Conservation (phyloP, 2,888 invertebrate genomes). For the Ecliptopera silaceata region DNA sequence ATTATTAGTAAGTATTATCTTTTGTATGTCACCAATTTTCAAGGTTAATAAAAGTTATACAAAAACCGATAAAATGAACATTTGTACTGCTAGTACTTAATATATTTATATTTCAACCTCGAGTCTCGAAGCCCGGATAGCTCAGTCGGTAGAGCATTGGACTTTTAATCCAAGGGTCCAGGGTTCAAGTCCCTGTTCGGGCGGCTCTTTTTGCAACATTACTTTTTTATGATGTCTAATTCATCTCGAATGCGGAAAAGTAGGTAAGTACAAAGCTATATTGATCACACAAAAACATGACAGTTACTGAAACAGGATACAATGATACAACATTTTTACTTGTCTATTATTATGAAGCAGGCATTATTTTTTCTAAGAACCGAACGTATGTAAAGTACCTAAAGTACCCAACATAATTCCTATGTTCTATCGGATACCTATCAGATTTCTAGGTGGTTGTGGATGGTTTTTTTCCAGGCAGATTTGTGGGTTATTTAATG, state of each 20-base stretch:
- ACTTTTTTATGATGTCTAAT: not conserved
- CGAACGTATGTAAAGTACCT: no score
- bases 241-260: not conserved
- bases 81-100: not conserved
- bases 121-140: slow-evolving; percentile 82
- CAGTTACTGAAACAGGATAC: not conserved
- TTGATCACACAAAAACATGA: not conserved
- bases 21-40: no score
- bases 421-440: no score
- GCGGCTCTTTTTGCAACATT: slow-evolving; percentile 57
- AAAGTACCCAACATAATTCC: no score
- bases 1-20: no score
- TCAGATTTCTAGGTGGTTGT: no score
- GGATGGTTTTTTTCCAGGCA: no score
- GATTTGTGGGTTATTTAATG: no score
- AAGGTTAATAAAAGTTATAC: no score
- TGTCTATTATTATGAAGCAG: not conserved
- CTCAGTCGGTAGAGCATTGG: slow-evolving; percentile 90
- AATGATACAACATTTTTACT: not conserved
- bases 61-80: no score
- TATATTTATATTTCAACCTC: slow-evolving; percentile 12
- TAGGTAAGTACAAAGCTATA: not conserved
- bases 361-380: no score
- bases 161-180: slow-evolving; percentile 91
- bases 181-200: slow-evolving; percentile 90